Percentiles rank a stretch among this genome's conserved stretches.
Conservation (phyloP, 92 coral and sea anemone genomes). For the Desmophyllum pertusum region DNA sequence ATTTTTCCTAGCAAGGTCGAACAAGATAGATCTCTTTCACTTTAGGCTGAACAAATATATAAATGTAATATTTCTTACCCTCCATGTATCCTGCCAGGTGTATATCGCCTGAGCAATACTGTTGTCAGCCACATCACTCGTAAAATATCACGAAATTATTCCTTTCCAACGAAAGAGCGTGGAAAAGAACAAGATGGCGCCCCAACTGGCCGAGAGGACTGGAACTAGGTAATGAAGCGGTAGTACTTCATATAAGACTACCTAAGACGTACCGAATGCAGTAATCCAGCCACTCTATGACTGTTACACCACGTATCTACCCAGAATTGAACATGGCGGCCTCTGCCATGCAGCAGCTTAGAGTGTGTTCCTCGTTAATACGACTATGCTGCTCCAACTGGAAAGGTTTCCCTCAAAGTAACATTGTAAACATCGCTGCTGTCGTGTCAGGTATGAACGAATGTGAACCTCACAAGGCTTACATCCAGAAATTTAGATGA, state of each 20-base stretch:
- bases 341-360: constrained; percentile 2
- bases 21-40: neutral
- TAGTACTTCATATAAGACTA: neutral
- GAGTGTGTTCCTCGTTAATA: constrained; percentile 40
- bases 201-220: constrained; percentile 18
- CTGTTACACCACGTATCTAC: constrained; percentile 13
- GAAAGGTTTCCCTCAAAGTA: constrained; percentile 13
- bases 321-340: constrained; percentile 76
- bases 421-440: constrained; percentile 2
- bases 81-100: constrained; percentile 82
- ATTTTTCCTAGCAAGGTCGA: too few species aligned
- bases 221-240: neutral
- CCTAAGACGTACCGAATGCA: neutral
- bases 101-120: constrained; percentile 62
- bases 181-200: constrained; percentile 44
- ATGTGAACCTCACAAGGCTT: neutral
- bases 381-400: constrained; percentile 39
- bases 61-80: constrained; percentile 58
- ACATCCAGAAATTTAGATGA: too few species aligned
- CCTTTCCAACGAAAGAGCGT: neutral
- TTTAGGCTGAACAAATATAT: neutral
- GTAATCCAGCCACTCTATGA: constrained; percentile 4
- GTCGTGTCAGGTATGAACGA: constrained; percentile 55
- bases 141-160: neutral
- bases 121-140: constrained; percentile 77